A percentile compares a stretch with the other conserved stretches of the same genome.
phyloP scores from a whole-genome alignment of 1,140 invertebrate genomes.

The Drosophila melanogaster region DNA sequence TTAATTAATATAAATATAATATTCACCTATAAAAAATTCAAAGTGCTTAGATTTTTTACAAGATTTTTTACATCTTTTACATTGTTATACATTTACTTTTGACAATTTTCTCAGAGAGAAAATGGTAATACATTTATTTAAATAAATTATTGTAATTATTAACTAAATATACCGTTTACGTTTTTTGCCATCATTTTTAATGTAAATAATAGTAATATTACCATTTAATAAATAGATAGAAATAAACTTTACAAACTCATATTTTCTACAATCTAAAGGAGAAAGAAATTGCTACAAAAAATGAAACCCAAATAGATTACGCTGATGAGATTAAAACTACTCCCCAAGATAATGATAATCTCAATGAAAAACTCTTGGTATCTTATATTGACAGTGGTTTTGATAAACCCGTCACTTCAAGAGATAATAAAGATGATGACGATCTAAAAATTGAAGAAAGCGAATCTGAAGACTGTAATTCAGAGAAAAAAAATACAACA shows the following conservation, averaged over 20 bases:
- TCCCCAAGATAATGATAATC: neutral
- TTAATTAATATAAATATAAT: neutral
- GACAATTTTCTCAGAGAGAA: too few species aligned
- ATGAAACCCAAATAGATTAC: neutral
- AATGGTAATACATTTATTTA: too few species aligned
- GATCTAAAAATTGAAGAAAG: neutral
- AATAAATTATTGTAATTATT: too few species aligned
- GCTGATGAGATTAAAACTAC: neutral
- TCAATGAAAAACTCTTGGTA: neutral
- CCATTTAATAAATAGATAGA: too few species aligned
- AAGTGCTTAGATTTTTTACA: neutral
- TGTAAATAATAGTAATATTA: too few species aligned
- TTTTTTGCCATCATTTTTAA: too few species aligned
- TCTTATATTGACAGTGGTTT: neutral
- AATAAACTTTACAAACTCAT: neutral
- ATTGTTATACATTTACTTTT: too few species aligned
- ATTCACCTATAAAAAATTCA: neutral
- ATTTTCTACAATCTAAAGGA: conserved; percentile 2
- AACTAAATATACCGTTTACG: too few species aligned
- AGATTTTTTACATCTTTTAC: neutral
- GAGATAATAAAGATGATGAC: neutral
- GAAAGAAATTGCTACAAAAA: neutral
- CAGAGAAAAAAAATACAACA: neutral
- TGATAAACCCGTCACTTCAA: neutral
- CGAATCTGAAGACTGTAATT: neutral